Conservation (phyloP, 2,113 vertebrate genomes). For the Anguilla japonica region DNA sequence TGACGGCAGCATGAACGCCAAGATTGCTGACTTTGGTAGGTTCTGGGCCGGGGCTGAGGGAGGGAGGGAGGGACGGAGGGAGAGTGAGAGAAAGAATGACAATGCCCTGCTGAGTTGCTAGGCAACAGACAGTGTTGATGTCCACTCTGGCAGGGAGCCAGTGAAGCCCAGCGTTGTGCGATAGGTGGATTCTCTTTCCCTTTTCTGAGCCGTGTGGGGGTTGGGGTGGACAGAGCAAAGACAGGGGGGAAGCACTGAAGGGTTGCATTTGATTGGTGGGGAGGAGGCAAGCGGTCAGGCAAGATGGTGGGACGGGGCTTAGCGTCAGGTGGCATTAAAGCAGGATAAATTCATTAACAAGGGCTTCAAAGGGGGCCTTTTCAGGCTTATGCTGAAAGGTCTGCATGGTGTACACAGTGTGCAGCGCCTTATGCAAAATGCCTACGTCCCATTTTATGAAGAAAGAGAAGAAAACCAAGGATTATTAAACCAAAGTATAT, state of each 20-base stretch:
- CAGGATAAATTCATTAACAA: not conserved
- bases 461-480: not conserved
- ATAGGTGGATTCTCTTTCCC: slow-evolving; percentile 38
- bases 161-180: slow-evolving; percentile 58
- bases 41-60: slow-evolving; percentile 1
- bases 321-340: not conserved
- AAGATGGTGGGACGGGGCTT: slow-evolving; percentile 7
- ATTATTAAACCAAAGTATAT: not conserved
- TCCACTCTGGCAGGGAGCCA: slow-evolving; percentile 57
- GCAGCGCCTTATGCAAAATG: not conserved
- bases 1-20: slow-evolving; percentile 94
- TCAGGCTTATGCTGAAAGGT: not conserved
- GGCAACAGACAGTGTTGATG: slow-evolving; percentile 58
- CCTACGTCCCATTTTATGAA: not conserved
- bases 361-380: not conserved
- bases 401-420: not conserved
- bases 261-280: slow-evolving; percentile 1
- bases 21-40: slow-evolving; percentile 98
- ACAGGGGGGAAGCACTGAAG: slow-evolving; percentile 23
- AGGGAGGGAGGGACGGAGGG: not conserved
- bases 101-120: slow-evolving; percentile 43
- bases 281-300: not conserved
- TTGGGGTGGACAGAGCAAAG: slow-evolving; percentile 18
- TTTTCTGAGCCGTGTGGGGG: slow-evolving; percentile 18
- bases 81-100: slow-evolving; percentile 29